Percentiles rank a stretch among this genome's conserved stretches.
phyloP scores from a whole-genome alignment of 2,113 vertebrate genomes.

The Cyprinodon tularosa region DNA sequence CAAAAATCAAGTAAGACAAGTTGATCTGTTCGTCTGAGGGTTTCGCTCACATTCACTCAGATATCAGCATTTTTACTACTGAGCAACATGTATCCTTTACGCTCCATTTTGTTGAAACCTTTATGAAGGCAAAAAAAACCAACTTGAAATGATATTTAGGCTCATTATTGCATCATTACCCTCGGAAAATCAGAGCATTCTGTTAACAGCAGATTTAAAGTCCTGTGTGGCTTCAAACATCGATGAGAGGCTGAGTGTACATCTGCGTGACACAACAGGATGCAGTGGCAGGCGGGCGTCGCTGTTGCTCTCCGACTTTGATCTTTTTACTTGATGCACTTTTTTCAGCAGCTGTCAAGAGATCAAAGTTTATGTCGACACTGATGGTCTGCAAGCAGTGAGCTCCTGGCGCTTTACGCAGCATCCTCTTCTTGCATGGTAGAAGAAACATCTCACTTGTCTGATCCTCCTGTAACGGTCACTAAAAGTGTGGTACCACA shows the following conservation, averaged over 20 bases:
- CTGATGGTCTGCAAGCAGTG: background rate
- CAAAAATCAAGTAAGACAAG: no score
- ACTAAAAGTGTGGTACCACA: background rate
- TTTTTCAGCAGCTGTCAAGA: background rate
- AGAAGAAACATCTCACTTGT: background rate
- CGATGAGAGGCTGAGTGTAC: background rate
- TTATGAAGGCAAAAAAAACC: no score
- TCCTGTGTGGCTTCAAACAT: background rate
- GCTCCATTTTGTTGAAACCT: no score
- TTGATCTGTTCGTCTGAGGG: no score
- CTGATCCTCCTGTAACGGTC: background rate
- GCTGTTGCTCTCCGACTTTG: background rate
- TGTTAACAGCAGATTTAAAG: background rate
- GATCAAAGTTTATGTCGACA: background rate
- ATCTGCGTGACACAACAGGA: background rate
- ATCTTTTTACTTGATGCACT: background rate
- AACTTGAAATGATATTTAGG: background rate
- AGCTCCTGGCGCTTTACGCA: background rate
- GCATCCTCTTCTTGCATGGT: background rate
- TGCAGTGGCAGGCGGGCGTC: background rate
- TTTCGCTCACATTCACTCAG: no score
- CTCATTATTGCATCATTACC: background rate
- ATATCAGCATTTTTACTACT: no score
- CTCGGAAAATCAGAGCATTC: background rate
- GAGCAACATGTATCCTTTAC: no score